Base-by-base conservation (phyloP, 2,113 vertebrate species). In the Dasyornis broadbenti region DNA sequence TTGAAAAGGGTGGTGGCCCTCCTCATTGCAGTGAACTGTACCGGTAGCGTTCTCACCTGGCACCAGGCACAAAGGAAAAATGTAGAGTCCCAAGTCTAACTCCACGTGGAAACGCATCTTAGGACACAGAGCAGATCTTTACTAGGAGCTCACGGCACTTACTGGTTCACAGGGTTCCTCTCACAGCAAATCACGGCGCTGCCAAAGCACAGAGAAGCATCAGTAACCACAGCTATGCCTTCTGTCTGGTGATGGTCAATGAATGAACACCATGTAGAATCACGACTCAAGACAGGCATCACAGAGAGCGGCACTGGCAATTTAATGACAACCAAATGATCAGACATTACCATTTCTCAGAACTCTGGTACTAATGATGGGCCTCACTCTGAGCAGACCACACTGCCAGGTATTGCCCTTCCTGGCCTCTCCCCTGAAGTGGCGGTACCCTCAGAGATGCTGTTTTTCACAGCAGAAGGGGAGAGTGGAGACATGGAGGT, bases 241-340 rank as follows among this genome's bases (percentile, higher is more conserved):
- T 44, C 61, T 66, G 65, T 17, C 28, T 2, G 2, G 6, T 39
- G 23, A 65, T 6, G 33, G 44, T 77, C 77, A 56, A 16, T 12
- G 27, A 60, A 61, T 1, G 8, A 78, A 44, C 31, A 31, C 22
- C 42, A 9, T 0, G 1, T 0, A 71, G 28, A 91, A 54, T 8
- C 0, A 0, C 4, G 26, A 73, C 11, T 63, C 52, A 47, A 78
- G 39, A 54, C 2, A 12, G 28, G 42, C 23, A 15, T 4, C 10
- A 42, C 0, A 17, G 5, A 11, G 31, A 75, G 44, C 3, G 8
- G 11, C 31, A 73, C 0, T 4, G 3, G 31, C 20, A 83, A 73
- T 21, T 82, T 31, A 53, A 24, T 39, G 15, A 39, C 45, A 77
- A 65, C 47, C 61, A 53, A 31, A 30, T 20, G 17, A 78, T 26